A percentile compares a stretch with the other conserved stretches of the same genome.
phyloP scores from a whole-genome alignment of 2,888 invertebrate species.

The Chymomyza procnemis region DNA sequence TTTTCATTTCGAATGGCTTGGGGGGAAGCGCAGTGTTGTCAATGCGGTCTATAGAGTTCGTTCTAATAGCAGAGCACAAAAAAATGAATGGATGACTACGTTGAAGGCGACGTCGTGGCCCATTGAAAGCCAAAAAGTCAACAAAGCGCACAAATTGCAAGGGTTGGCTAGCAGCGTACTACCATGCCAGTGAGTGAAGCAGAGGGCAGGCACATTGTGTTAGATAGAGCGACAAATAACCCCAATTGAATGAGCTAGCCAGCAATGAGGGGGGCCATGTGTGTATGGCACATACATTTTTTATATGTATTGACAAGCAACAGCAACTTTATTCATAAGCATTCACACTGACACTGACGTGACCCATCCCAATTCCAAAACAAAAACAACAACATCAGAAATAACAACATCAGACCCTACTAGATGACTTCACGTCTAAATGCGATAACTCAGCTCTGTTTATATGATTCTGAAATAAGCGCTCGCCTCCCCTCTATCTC shows the following conservation, averaged over 20 bases:
- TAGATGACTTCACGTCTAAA: conserved; percentile 71
- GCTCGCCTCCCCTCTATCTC: not conserved
- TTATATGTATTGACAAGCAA: conserved; percentile 58
- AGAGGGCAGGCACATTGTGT: conserved; percentile 20
- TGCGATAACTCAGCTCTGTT: conserved; percentile 68
- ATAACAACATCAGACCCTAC: conserved; percentile 43
- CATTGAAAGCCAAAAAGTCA: conserved; percentile 71
- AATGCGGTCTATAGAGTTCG: conserved; percentile 28
- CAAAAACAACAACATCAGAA: conserved; percentile 8
- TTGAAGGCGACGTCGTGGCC: conserved; percentile 40
- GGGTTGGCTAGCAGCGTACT: not conserved
- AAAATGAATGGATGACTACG: conserved; percentile 60
- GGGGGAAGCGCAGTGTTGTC: conserved; percentile 20
- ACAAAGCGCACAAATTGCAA: conserved; percentile 42
- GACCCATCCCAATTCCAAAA: conserved; percentile 44
- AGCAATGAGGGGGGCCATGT: conserved; percentile 3
- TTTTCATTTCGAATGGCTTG: conserved; percentile 67
- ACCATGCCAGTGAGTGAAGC: not conserved
- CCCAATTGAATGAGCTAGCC: conserved; percentile 64
- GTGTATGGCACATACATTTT: conserved; percentile 10
- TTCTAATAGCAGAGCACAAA: conserved; percentile 56
- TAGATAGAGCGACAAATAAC: conserved; percentile 70
- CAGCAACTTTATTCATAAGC: conserved; percentile 72
- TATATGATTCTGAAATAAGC: conserved; percentile 31
- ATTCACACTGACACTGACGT: conserved; percentile 47